phyloP scores from a whole-genome alignment of 1,140 invertebrate species.

The Megathymus violae region DNA sequence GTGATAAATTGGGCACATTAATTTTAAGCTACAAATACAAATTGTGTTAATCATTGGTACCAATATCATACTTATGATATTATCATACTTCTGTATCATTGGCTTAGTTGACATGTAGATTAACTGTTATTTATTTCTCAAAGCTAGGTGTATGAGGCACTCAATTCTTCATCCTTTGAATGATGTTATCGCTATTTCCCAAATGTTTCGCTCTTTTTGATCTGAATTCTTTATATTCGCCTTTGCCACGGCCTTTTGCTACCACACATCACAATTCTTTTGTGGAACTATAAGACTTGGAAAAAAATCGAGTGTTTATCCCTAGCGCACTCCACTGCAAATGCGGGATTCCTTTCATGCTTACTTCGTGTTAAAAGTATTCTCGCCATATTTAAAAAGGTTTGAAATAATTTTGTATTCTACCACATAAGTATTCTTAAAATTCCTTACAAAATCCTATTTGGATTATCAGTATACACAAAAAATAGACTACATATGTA shows the following conservation, averaged over 20 bases:
- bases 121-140: no score
- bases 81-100: no score
- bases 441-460: no score
- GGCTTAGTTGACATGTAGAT: no score
- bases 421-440: no score
- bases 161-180: constrained; percentile 73
- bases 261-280: constrained; percentile 71
- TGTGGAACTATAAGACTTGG: constrained; percentile 59
- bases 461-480: background rate
- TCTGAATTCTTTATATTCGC: constrained; percentile 73
- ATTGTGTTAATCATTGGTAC: no score
- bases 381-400: background rate
- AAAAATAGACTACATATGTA: no score
- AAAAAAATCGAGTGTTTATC: constrained; percentile 61
- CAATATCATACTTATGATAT: no score
- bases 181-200: constrained; percentile 74
- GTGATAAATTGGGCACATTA: no score
- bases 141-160: constrained; percentile 71
- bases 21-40: no score
- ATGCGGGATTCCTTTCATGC: constrained; percentile 24
- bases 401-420: background rate
- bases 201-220: constrained; percentile 76
- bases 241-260: constrained; percentile 59
- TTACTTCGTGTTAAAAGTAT: constrained; percentile 6
- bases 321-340: constrained; percentile 40